Percentiles rank a stretch among this genome's conserved stretches.
phyloP scores from a whole-genome alignment of 2,888 invertebrate species.

The Lypha dubia region DNA sequence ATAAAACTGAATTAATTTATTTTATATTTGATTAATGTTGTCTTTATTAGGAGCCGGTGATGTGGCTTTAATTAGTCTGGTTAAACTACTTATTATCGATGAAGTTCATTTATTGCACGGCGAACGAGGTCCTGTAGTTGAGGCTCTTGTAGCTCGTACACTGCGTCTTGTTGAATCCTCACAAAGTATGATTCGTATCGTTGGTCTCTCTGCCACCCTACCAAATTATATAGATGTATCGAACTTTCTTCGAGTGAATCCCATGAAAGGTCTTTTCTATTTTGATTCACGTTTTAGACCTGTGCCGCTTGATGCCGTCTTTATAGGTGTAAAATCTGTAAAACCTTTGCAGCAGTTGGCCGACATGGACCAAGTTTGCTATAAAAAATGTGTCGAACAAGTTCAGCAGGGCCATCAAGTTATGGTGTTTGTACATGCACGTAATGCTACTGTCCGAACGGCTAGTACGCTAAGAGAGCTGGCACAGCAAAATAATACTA shows the following conservation, averaged over 20 bases:
- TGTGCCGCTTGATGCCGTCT: conserved; percentile 95
- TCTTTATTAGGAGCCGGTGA: conserved; percentile 87
- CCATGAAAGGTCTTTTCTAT: conserved; percentile 94
- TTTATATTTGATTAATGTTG: no score
- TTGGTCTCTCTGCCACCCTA: conserved; percentile 97
- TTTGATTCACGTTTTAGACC: conserved; percentile 97
- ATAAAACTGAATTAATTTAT: not conserved
- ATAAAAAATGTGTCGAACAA: conserved; percentile 94
- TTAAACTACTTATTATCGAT: conserved; percentile 96
- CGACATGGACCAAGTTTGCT: conserved; percentile 96
- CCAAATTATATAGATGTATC: conserved; percentile 99
- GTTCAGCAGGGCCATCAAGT: conserved; percentile 95
- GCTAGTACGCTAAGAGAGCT: conserved; percentile 93
- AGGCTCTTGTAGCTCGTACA: conserved; percentile 97
- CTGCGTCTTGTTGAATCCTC: conserved; percentile 95
- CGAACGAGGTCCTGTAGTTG: conserved; percentile 98
- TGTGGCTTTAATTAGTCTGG: conserved; percentile 93
- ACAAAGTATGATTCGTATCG: conserved; percentile 97
- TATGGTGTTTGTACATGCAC: conserved; percentile 99
- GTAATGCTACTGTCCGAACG: conserved; percentile 96
- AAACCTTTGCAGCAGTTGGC: conserved; percentile 86
- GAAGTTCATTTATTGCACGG: conserved; percentile 98
- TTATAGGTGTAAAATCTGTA: conserved; percentile 92
- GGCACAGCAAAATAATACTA: conserved; percentile 90
- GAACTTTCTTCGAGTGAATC: conserved; percentile 96